Percentiles rank a stretch among this genome's conserved stretches.
phyloP scores from a whole-genome alignment of 2,888 invertebrate species.

The Sclerodermus sp. region DNA sequence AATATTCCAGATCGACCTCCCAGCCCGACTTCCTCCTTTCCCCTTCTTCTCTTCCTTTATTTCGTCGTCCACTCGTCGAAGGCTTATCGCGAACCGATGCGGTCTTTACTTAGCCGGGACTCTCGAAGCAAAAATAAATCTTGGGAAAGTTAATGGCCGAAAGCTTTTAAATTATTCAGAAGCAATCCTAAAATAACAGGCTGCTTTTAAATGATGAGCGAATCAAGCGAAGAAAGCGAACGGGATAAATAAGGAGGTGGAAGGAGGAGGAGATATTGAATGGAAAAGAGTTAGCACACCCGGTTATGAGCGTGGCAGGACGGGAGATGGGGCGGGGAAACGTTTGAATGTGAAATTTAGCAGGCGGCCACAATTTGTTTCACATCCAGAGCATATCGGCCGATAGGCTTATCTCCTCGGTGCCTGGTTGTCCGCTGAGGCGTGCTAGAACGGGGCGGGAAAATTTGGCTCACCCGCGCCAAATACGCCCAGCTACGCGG shows the following conservation, averaged over 20 bases:
- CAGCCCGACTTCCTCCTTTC: conserved; percentile 14
- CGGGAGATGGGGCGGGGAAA: no score
- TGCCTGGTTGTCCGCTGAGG: background rate
- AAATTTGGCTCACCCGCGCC: background rate
- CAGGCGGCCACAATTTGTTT: background rate
- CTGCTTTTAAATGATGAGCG: background rate
- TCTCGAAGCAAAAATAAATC: no score
- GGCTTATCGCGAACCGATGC: conserved; percentile 8
- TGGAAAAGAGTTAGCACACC: no score
- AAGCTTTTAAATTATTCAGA: no score
- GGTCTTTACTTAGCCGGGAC: background rate
- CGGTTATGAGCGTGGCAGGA: no score
- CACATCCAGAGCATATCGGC: background rate
- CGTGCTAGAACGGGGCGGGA: background rate
- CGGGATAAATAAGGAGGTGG: no score
- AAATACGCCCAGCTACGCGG: background rate
- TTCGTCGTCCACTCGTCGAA: background rate
- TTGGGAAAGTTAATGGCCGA: no score
- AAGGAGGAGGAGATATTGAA: no score
- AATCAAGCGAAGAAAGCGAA: no score
- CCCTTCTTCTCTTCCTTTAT: background rate
- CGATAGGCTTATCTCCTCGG: background rate
- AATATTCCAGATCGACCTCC: conserved; percentile 31
- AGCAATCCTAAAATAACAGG: no score
- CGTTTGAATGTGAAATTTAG: no score